These are phyloP conservation scores for Nycticorax nycticorax DNA, from an alignment of 2,113 vertebrate species.

Conservation along the genomic window DNA sequence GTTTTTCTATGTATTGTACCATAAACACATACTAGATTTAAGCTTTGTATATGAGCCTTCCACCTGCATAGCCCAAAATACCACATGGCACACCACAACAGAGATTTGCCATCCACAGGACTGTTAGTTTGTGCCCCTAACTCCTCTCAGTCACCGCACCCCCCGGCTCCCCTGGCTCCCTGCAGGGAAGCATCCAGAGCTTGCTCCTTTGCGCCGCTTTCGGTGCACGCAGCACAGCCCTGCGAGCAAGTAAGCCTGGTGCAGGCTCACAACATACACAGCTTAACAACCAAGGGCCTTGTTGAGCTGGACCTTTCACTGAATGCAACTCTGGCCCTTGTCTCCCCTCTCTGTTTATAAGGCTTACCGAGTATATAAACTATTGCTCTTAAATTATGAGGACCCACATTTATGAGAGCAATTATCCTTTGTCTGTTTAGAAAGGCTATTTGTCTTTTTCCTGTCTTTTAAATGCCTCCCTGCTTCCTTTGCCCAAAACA, in stretches of 20 bases:
- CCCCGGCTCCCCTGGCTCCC: not conserved
- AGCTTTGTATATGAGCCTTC: not conserved
- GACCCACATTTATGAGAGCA: conserved; percentile 71
- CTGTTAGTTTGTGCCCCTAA: not conserved
- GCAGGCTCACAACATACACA: conserved; percentile 66
- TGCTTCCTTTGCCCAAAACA: conserved; percentile 61
- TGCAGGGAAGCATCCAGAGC: conserved; percentile 42
- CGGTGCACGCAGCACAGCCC: conserved; percentile 61
- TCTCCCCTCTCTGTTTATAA: conserved; percentile 69
- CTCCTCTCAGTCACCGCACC: not conserved
- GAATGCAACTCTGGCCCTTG: conserved; percentile 51
- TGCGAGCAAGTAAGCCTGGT: conserved; percentile 75
- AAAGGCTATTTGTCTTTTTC: conserved; percentile 70
- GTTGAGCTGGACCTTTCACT: conserved; percentile 67
- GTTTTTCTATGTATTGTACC: not conserved
- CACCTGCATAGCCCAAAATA: not conserved
- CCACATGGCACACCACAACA: not conserved
- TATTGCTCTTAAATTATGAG: conserved; percentile 69
- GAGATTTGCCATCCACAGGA: not conserved
- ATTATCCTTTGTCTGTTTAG: conserved; percentile 75
- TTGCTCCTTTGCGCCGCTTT: conserved; percentile 42
- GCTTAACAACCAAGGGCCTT: conserved; percentile 72
- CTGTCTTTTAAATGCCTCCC: conserved; percentile 56
- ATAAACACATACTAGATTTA: not conserved
- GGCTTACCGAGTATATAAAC: conserved; percentile 70